These are phyloP conservation scores for Anguilla rostrata DNA, from an alignment of 2,113 vertebrate species.

Conservation along the genomic window DNA sequence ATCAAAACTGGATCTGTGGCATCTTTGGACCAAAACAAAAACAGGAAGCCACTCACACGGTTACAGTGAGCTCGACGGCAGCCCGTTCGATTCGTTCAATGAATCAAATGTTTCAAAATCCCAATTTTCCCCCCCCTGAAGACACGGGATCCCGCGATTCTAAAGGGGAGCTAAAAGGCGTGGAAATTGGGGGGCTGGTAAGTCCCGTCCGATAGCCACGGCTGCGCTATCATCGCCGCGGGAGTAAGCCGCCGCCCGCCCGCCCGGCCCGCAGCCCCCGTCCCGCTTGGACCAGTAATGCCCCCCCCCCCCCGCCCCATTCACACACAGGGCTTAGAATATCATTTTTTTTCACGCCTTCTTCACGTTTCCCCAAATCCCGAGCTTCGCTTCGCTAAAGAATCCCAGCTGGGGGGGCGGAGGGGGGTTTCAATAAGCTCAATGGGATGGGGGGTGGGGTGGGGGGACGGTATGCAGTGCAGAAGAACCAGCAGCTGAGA, in stretches of 20 bases:
- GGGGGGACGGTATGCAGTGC: background rate
- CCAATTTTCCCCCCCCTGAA: background rate
- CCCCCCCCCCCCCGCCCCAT: background rate
- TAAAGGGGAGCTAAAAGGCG: background rate
- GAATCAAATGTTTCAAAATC: slow-evolving; percentile 1
- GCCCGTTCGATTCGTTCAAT: background rate
- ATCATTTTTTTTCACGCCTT: slow-evolving; percentile 18
- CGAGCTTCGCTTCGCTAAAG: background rate
- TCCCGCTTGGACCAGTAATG: background rate
- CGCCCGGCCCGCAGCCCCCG: background rate
- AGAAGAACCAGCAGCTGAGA: background rate
- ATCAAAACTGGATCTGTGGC: too few relatives aligned
- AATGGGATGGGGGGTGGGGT: background rate
- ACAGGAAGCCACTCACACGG: too few relatives aligned
- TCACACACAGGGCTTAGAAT: slow-evolving; percentile 14
- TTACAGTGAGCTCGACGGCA: background rate
- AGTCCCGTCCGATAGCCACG: background rate
- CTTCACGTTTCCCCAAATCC: slow-evolving; percentile 13
- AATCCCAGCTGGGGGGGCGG: background rate
- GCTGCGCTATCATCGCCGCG: too few relatives aligned
- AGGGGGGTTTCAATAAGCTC: background rate
- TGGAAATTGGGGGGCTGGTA: background rate
- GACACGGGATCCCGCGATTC: background rate
- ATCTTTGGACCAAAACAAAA: too few relatives aligned
- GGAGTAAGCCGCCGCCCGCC: background rate